phyloP scores from a whole-genome alignment of 1,140 invertebrate species.

The Vanessa tameamea region DNA sequence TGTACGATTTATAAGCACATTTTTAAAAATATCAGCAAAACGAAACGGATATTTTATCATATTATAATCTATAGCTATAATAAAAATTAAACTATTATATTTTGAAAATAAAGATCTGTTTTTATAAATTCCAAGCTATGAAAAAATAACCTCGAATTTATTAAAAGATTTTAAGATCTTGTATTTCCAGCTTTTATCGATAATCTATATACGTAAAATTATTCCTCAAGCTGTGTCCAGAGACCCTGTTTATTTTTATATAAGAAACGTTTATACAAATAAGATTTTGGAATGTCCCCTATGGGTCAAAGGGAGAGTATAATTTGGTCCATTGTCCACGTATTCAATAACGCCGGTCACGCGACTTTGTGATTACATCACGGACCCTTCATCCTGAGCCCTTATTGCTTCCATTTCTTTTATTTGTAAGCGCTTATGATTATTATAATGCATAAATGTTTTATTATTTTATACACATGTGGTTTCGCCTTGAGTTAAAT shows the following conservation, averaged over 20 bases:
- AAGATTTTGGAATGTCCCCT: conserved; percentile 29
- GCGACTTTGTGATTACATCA: conserved; percentile 30
- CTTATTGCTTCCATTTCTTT: conserved; percentile 21
- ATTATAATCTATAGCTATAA: no score
- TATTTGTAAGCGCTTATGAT: conserved; percentile 24
- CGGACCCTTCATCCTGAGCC: conserved; percentile 23
- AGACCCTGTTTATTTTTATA: background rate
- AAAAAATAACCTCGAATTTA: no score
- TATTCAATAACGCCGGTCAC: conserved; percentile 36
- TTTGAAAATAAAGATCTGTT: no score
- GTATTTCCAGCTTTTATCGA: no score
- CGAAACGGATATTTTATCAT: no score
- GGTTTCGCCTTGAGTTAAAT: background rate
- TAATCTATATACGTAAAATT: background rate
- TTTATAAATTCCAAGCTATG: no score
- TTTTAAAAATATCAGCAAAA: no score
- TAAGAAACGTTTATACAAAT: conserved; percentile 23
- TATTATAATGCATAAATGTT: conserved; percentile 22
- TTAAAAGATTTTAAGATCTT: no score
- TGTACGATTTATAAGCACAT: no score
- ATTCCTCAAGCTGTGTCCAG: background rate
- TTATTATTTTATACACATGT: conserved; percentile 6
- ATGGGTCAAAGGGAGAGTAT: conserved; percentile 23
- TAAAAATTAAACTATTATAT: no score
- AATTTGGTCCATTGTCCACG: conserved; percentile 31